phyloP scores from a whole-genome alignment of 2,113 vertebrate species.

The Oriolus oriolus region DNA sequence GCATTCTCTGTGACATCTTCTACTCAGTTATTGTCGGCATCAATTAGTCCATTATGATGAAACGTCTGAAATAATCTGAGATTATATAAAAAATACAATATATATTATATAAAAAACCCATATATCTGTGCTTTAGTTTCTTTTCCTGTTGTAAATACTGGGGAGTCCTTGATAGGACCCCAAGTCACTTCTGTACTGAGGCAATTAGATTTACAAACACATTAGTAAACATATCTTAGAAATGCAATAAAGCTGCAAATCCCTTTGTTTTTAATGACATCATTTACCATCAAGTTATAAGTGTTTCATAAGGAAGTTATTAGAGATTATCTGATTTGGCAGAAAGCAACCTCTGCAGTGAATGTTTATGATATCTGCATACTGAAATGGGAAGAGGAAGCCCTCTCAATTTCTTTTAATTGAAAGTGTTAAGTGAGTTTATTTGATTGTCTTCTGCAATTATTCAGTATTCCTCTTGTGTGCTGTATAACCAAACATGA shows the following conservation, averaged over 20 bases:
- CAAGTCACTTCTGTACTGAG: neutral
- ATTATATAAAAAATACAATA: neutral
- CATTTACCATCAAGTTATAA: neutral
- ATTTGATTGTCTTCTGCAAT: neutral
- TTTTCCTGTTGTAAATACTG: neutral
- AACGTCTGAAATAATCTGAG: neutral
- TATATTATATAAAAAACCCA: neutral
- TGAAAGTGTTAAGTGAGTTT: neutral
- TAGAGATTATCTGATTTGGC: conserved; percentile 2
- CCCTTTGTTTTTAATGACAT: neutral
- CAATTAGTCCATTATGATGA: neutral
- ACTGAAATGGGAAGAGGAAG: neutral
- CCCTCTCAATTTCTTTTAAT: neutral
- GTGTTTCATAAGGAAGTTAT: neutral
- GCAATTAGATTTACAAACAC: neutral
- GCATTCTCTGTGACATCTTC: neutral
- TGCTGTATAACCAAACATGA: neutral
- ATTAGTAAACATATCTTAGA: neutral
- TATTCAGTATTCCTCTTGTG: neutral
- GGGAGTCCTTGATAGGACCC: neutral
- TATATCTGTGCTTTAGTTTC: neutral
- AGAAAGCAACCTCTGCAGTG: neutral
- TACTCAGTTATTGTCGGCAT: neutral
- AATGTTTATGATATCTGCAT: neutral
- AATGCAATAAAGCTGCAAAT: neutral